Evolutionary conservation across 1,140 invertebrate genomes (phyloP).

Genomic region (Daktulosphaira vitifoliae): DNA sequence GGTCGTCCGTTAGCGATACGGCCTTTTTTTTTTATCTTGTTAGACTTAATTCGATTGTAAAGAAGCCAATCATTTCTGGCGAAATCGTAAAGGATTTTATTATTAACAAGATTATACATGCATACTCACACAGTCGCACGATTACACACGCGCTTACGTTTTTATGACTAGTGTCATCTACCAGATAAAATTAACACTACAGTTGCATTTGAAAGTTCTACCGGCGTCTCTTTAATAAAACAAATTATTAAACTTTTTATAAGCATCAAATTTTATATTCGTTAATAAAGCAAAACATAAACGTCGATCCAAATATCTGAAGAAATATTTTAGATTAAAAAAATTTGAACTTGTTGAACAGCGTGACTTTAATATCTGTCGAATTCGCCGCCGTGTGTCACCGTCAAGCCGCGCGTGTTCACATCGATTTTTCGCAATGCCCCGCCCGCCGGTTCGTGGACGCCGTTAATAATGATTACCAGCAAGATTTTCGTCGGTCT

Average conservation of each 20-base stretch:
- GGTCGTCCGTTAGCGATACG: neutral
- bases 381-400: neutral
- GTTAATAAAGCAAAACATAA: too few species aligned
- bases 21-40: conserved; percentile 11
- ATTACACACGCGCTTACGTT: neutral
- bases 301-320: too few species aligned
- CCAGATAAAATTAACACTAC: neutral
- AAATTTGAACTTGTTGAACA: too few species aligned
- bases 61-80: conserved; percentile 27
- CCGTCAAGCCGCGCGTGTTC: neutral
- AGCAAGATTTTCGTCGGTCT: neutral
- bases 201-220: too few species aligned
- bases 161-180: conserved; percentile 3
- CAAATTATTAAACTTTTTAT: too few species aligned
- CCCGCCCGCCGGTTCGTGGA: neutral
- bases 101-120: conserved; percentile 27
- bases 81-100: conserved; percentile 1
- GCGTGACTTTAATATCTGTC: too few species aligned
- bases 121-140: neutral
- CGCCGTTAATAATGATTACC: neutral
- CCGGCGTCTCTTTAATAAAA: too few species aligned
- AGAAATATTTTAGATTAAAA: too few species aligned
- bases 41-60: conserved; percentile 18
- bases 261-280: too few species aligned
- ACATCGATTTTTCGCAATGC: conserved; percentile 11